Conservation (phyloP, 1,140 invertebrate species). For the Copidosoma floridanum region DNA sequence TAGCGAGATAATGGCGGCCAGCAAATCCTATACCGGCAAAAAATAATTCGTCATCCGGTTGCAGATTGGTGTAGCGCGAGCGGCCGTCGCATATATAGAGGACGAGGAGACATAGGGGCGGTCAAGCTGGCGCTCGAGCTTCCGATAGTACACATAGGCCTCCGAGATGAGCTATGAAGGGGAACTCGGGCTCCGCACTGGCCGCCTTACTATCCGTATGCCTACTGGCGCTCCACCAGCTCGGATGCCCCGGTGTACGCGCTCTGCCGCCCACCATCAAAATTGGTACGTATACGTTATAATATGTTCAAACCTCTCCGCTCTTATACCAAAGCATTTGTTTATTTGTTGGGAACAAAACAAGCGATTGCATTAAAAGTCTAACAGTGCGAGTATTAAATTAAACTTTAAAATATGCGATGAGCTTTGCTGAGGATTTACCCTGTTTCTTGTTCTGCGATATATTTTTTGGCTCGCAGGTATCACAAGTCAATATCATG, state of each 20-base stretch:
- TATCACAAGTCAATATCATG: too few relatives aligned
- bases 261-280: constrained; percentile 52
- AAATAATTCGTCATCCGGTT: background rate
- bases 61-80: constrained; percentile 20
- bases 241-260: constrained; percentile 34
- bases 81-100: constrained; percentile 1
- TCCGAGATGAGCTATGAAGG: constrained; percentile 58
- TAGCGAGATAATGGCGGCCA: too few relatives aligned
- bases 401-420: too few relatives aligned
- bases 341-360: too few relatives aligned
- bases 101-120: background rate
- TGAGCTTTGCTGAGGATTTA: too few relatives aligned
- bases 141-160: background rate
- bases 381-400: too few relatives aligned
- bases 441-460: too few relatives aligned
- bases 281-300: constrained; percentile 55
- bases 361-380: too few relatives aligned
- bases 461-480: too few relatives aligned
- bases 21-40: too few relatives aligned
- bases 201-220: constrained; percentile 48
- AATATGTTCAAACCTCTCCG: too few relatives aligned
- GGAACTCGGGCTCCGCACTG: constrained; percentile 53
- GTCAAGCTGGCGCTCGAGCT: background rate
- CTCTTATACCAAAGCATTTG: too few relatives aligned
- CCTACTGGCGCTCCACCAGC: constrained; percentile 45